Percentiles rank a stretch among this genome's conserved stretches.
Conservation (phyloP, 1,140 invertebrate genomes). For the Drosophila sucinea region DNA sequence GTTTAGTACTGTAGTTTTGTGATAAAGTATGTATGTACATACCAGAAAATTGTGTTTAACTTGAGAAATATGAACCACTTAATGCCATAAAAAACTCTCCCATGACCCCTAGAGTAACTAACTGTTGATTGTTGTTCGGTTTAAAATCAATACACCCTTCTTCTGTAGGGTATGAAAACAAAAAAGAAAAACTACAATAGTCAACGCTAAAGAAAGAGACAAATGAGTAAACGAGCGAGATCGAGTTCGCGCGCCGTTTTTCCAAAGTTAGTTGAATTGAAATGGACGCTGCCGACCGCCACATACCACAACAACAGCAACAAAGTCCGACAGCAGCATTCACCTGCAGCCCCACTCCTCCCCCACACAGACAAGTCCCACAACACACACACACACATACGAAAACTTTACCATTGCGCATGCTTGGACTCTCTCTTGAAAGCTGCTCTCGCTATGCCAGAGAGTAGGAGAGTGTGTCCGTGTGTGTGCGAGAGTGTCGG, state of each 20-base stretch:
- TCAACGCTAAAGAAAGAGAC: conserved; percentile 49
- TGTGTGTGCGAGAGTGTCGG: conserved; percentile 11
- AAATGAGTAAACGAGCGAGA: conserved; percentile 18
- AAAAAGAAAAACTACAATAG: conserved; percentile 38
- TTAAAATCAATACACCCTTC: neutral
- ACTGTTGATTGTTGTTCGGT: too few relatives aligned
- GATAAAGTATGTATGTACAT: too few relatives aligned
- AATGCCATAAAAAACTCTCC: too few relatives aligned
- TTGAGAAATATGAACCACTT: too few relatives aligned
- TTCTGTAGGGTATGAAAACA: conserved; percentile 1
- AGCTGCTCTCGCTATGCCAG: conserved; percentile 48
- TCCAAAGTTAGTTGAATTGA: conserved; percentile 50
- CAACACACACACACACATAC: neutral
- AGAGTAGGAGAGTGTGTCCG: conserved; percentile 58
- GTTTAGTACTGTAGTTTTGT: too few relatives aligned
- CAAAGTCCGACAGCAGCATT: conserved; percentile 55
- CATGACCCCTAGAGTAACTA: too few relatives aligned
- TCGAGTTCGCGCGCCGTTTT: conserved; percentile 35
- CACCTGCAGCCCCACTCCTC: conserved; percentile 44
- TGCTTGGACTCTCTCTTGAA: conserved; percentile 48
- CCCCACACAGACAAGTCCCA: conserved; percentile 10
- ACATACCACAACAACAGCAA: conserved; percentile 67
- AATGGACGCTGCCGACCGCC: conserved; percentile 66
- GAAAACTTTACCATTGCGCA: conserved; percentile 45
- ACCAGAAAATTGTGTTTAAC: too few relatives aligned